These are phyloP conservation scores for Cotesia typhae DNA, from an alignment of 1,140 invertebrate species.

Conservation along the genomic window DNA sequence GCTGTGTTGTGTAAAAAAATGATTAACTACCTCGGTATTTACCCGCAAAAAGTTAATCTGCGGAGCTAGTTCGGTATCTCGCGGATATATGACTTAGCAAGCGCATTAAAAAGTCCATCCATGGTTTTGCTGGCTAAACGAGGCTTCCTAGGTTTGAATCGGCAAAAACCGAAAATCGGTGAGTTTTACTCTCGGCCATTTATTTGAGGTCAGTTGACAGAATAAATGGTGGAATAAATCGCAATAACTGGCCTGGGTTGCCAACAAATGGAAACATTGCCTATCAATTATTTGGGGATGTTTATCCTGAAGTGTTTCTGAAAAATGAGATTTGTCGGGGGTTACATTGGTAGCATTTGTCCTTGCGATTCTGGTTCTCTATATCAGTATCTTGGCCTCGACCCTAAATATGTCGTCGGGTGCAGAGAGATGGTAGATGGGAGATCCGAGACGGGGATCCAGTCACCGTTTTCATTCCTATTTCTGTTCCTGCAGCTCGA, in stretches of 20 bases:
- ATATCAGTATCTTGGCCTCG: neutral
- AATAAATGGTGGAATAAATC: constrained; percentile 58
- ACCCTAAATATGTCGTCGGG: constrained; percentile 18
- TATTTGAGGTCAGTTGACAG: no score
- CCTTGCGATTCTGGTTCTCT: constrained; percentile 54
- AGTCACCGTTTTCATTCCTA: neutral
- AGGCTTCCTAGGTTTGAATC: constrained; percentile 34
- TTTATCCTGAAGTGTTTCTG: no score
- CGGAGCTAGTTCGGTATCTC: constrained; percentile 21
- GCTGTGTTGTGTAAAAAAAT: constrained; percentile 27
- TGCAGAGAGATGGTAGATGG: neutral
- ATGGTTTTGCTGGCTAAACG: constrained; percentile 32
- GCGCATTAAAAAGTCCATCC: neutral
- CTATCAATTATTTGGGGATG: constrained; percentile 60
- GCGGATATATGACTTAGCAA: neutral
- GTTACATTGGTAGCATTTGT: constrained; percentile 41
- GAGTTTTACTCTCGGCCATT: no score
- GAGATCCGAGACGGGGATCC: no score
- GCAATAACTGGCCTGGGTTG: constrained; percentile 57
- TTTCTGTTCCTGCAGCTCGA: constrained; percentile 17
- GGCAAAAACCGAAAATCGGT: neutral
- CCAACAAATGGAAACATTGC: constrained; percentile 65
- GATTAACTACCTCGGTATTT: constrained; percentile 35
- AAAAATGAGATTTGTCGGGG: no score
- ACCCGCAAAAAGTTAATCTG: constrained; percentile 35